Conservation (phyloP, 2,888 invertebrate genomes). For the Yponomeuta plumbellus region DNA sequence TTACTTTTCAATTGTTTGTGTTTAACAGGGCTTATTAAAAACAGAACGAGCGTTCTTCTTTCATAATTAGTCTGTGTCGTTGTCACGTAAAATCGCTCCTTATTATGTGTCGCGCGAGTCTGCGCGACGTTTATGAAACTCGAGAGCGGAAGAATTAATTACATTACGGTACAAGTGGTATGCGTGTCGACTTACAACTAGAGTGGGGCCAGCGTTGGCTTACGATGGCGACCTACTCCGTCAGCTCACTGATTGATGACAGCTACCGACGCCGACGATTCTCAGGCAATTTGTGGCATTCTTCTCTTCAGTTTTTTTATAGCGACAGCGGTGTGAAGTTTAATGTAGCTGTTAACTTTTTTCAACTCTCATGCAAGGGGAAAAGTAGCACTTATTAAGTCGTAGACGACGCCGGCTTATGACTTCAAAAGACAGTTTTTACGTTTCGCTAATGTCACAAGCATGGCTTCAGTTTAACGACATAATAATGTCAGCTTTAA, state of each 20-base stretch:
- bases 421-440: neutral
- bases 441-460: neutral
- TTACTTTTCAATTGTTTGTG: constrained; percentile 15
- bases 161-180: constrained; percentile 28
- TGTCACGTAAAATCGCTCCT: constrained; percentile 29
- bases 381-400: constrained; percentile 6
- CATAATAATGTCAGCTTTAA: neutral
- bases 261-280: constrained; percentile 13
- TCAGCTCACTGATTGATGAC: constrained; percentile 18
- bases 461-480: neutral
- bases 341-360: constrained; percentile 10
- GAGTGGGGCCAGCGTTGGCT: constrained; percentile 12
- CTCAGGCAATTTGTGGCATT: constrained; percentile 14
- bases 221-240: neutral
- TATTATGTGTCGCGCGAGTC: constrained; percentile 29
- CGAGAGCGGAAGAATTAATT: constrained; percentile 31
- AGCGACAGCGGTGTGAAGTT: constrained; percentile 8
- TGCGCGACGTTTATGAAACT: constrained; percentile 29
- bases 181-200: constrained; percentile 26
- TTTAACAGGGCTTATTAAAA: constrained; percentile 16
- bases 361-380: constrained; percentile 8
- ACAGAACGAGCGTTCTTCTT: constrained; percentile 16
- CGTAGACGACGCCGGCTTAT: constrained; percentile 1
- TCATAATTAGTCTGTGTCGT: constrained; percentile 25
- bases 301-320: constrained; percentile 2